Percentiles rank a stretch among this genome's conserved stretches.
Evolutionary conservation across 1,140 invertebrate species (phyloP).

Genomic region (Sinonovacula constricta): DNA sequence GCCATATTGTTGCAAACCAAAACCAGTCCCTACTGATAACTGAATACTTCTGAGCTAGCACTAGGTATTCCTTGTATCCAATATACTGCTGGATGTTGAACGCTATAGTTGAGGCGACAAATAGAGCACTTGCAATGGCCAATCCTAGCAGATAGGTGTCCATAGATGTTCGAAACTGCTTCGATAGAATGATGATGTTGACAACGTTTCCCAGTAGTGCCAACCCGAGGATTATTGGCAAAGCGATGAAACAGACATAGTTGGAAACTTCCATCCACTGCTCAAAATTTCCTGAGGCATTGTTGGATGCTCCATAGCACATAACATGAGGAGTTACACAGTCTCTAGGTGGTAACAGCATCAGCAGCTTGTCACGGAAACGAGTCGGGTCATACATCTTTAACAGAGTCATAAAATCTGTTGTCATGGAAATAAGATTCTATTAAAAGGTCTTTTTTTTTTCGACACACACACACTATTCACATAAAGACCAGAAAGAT

Average conservation of each 20-base stretch:
- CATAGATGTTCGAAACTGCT: constrained; percentile 64
- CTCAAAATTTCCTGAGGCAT: constrained; percentile 48
- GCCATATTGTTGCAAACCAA: constrained; percentile 73
- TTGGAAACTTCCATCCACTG: constrained; percentile 71
- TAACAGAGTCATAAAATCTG: neutral
- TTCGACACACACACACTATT: no score
- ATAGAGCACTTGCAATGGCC: constrained; percentile 63
- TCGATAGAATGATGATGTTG: constrained; percentile 66
- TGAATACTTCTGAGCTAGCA: constrained; percentile 66
- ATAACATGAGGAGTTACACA: constrained; percentile 64
- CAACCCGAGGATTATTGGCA: constrained; percentile 68
- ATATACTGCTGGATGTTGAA: constrained; percentile 69
- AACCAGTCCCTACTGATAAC: constrained; percentile 72
- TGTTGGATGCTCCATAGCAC: constrained; percentile 46
- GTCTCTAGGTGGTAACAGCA: constrained; percentile 62
- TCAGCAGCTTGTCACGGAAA: constrained; percentile 59
- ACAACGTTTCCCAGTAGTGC: constrained; percentile 67
- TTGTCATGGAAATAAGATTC: neutral
- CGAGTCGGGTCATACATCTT: neutral
- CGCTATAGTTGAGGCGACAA: constrained; percentile 58
- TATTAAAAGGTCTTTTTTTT: no score
- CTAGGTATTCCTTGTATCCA: constrained; percentile 58
- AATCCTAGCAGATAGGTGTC: constrained; percentile 74
- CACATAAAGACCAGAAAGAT: no score
- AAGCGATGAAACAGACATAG: constrained; percentile 69